Base-by-base conservation (phyloP, 1,140 invertebrate genomes). In the Cylas formicarius region DNA sequence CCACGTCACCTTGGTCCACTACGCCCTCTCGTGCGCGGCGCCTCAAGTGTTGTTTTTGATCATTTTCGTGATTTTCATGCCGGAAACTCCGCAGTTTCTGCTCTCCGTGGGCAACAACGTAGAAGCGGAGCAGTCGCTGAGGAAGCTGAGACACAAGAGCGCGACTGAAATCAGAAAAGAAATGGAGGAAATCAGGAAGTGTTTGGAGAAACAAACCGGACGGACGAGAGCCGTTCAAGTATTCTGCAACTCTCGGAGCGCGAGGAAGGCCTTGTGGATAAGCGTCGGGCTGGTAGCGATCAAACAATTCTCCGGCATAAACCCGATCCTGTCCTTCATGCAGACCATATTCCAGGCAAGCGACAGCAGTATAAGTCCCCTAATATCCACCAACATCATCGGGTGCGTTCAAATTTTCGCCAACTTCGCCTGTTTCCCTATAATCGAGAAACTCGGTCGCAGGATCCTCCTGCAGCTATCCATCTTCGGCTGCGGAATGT, bases 321-420 rank as follows among this genome's bases (percentile, higher is more conserved):
- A 86, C 62, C 81, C 82, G 2, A 79, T 91, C 1, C 72, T 88
- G 14, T 86, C 87, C 62, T 88, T 85, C 62, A 77, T 84, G 48
- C 74, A 80, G 21, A 70, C 67, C 1, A 89, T 84, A 56, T 89
- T 84, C 53, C 52, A 64, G 2, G 70, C 71, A 5, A 73, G 82
- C 4, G 74, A 76, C 0, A 75, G 72, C 1, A 62, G 50, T 0
- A 41, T 86, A 0, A 61, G 76, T 2, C 10, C 49, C 2, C 26
- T 27, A 24, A n/a, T 27, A 2, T 31, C 35, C 9, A 19, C 38
- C 10, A 37, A 48, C 17, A 41, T 42, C 2, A 16, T 36, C 7
- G 45, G 44, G 2, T 19, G n/a, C 7, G 32, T 48, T 14, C 49
- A 52, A 18, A 20, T 43, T 5, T 9, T 47, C 2, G 22, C 17